A percentile compares a stretch with the other conserved stretches of the same genome.
Conservation (phyloP, 2,113 vertebrate genomes). For the Thunnus maccoyii region DNA sequence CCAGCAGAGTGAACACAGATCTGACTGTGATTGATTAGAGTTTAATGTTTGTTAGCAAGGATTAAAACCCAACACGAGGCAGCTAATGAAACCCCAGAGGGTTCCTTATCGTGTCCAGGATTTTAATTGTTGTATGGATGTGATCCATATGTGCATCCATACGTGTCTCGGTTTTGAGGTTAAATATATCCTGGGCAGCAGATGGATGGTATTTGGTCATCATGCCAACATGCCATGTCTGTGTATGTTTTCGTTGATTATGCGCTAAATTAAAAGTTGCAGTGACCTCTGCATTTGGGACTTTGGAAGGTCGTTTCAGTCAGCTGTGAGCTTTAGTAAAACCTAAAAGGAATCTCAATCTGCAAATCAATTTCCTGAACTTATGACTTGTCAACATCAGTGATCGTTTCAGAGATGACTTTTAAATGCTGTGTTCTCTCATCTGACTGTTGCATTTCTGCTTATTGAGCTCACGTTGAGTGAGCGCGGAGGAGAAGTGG, state of each 20-base stretch:
- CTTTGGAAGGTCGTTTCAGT: not conserved
- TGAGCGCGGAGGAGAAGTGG: no score
- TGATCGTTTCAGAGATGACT: not conserved
- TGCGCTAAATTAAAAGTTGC: not conserved
- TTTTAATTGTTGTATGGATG: not conserved
- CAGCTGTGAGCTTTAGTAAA: not conserved
- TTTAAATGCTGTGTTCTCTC: not conserved
- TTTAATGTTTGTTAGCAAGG: not conserved
- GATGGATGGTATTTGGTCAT: not conserved
- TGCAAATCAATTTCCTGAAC: conserved; percentile 22
- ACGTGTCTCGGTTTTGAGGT: not conserved
- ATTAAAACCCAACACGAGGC: not conserved
- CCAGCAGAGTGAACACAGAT: not conserved
- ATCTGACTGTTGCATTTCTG: not conserved
- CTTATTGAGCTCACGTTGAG: not conserved
- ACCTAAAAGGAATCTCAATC: conserved; percentile 22
- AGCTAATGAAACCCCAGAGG: not conserved
- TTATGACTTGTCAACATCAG: not conserved
- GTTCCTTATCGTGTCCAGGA: not conserved
- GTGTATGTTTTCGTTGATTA: not conserved
- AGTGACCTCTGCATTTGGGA: not conserved
- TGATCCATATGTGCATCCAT: no score
- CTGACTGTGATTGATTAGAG: not conserved
- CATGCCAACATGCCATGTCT: no score
- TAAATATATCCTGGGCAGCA: conserved; percentile 1